phyloP scores from a whole-genome alignment of 2,888 invertebrate genomes.

The Papilio demoleus region DNA sequence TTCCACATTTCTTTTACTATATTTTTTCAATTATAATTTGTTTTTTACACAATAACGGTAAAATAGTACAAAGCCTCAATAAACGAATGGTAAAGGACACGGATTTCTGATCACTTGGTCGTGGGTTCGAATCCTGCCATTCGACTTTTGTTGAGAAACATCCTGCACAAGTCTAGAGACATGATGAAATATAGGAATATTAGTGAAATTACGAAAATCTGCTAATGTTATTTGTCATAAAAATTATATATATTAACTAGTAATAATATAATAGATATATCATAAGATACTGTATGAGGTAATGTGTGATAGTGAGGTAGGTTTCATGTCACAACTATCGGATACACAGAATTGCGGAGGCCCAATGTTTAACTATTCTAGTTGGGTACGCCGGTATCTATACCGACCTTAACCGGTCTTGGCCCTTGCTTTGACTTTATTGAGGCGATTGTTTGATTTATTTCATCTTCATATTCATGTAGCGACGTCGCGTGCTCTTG shows the following conservation, averaged over 20 bases:
- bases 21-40: not conserved
- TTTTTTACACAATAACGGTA: too few relatives aligned
- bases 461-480: constrained; percentile 42
- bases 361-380: constrained; percentile 43
- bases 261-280: not conserved
- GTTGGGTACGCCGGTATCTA: constrained; percentile 36
- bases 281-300: constrained; percentile 14
- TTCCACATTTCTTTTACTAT: not conserved
- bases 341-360: constrained; percentile 40
- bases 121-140: too few relatives aligned
- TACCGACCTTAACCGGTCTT: constrained; percentile 46
- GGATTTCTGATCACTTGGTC: too few relatives aligned
- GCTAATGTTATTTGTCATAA: too few relatives aligned
- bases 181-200: too few relatives aligned
- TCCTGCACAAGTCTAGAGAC: too few relatives aligned
- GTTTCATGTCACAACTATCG: constrained; percentile 38
- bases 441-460: constrained; percentile 50
- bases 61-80: too few relatives aligned
- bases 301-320: constrained; percentile 34
- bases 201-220: too few relatives aligned
- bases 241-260: too few relatives aligned
- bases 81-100: too few relatives aligned
- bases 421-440: constrained; percentile 47
- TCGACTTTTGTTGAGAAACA: too few relatives aligned
- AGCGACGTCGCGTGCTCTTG: constrained; percentile 41